Evolutionary conservation across 1,140 invertebrate species (phyloP), one percentile per base, ranked within the genome.

Genomic region (Neotoxoptera formosana): DNA sequence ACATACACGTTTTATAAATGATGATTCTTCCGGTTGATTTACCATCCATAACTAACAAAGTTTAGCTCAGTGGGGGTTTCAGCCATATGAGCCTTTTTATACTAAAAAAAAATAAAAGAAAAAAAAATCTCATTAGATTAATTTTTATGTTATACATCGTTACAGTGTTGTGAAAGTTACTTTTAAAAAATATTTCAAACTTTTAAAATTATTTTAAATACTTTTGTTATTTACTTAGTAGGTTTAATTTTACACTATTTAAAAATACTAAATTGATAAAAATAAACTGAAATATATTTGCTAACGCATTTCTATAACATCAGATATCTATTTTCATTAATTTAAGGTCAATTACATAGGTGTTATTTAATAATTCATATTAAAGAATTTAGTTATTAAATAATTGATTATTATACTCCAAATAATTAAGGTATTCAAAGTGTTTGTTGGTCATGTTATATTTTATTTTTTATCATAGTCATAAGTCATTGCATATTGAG

Each of bases 41-140:
- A 76, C 60, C 60, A 76, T 34, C 60, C 60, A 34, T 76, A 76
- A 76, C 60, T 76, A 76, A 76, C 60, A n/a, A 76, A 76, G n/a
- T 76, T 76, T 14, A n/a, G 60, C 17, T 76, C 60, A n/a, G 60
- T n/a, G 17, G 60, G 17, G 60, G 60, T n/a, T 76, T 76, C 60
- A 14, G n/a, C 60, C 60, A n/a, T 76, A 76, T 76, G 14, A 4
- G 60, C 60, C 60, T 6, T 76, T 34, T 76, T 76, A 76, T n/a
- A 76, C 60, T 76, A 76, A 17, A 76, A 76, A 67, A n/a, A 67
- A n/a, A 76, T 20, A n/a, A 67, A n/a, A 60, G 8, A 25, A 67
- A 76, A n/a, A 60, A 76, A 20, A 34, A 67, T 17, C 6, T 76
- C 14, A 76, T 76, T 76, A 76, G n/a, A n/a, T n/a, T 76, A 76